phyloP scores from a whole-genome alignment of 37 sponge, comb jelly and placozoan genomes.

The Amphimedon queenslandica region DNA sequence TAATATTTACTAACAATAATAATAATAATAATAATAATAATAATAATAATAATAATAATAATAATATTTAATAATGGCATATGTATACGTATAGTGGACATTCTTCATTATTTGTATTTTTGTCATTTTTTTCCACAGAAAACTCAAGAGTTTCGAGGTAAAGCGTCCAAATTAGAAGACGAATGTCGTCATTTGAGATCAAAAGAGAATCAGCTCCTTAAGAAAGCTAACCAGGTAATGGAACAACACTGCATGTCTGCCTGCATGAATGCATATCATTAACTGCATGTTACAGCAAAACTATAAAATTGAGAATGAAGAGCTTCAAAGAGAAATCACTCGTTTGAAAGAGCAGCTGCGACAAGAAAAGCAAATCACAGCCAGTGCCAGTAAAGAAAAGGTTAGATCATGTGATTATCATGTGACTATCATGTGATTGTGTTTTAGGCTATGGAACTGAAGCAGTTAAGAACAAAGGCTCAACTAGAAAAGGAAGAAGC shows the following conservation, averaged over 20 bases:
- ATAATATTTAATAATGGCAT: no score
- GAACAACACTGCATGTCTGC: neutral
- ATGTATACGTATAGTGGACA: neutral
- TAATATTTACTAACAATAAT: no score
- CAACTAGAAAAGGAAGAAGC: slow-evolving; percentile 7
- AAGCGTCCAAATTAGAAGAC: neutral
- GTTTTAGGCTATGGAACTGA: slow-evolving; percentile 1
- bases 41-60: no score
- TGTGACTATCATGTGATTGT: neutral
- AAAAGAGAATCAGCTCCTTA: slow-evolving; percentile 1
- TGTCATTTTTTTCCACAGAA: neutral
- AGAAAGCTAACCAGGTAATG: neutral
- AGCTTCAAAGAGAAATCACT: neutral
- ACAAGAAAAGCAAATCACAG: neutral
- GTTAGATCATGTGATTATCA: neutral
- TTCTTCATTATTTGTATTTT: neutral
- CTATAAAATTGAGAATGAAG: neutral
- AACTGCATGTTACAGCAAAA: neutral
- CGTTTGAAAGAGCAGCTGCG: neutral
- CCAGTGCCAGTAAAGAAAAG: neutral
- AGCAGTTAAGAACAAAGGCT: neutral
- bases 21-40: no score
- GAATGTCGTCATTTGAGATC: neutral
- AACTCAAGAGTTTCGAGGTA: neutral
- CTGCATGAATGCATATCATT: slow-evolving; percentile 1